Evolutionary conservation across 92 coral and sea anemone species (phyloP).

Genomic region (Ricordea florida): DNA sequence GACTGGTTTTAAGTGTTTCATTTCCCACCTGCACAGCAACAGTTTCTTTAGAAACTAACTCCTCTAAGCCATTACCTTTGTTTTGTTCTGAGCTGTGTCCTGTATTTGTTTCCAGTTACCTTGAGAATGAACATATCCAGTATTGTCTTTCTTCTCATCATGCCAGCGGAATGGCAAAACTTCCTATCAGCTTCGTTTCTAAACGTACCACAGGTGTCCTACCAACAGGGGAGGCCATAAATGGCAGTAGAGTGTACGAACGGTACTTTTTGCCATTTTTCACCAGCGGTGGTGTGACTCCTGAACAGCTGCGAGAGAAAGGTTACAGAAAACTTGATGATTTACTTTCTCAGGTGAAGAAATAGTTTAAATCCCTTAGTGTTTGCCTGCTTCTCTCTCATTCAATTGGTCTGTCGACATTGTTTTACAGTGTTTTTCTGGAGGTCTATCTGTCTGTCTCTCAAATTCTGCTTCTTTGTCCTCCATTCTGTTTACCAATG

Average conservation of each 20-base stretch:
- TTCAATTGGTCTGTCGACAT: too few species aligned
- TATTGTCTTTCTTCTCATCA: constrained; percentile 73
- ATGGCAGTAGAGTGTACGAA: constrained; percentile 43
- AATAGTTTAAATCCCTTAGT: background rate
- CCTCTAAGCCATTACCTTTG: too few species aligned
- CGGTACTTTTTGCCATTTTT: constrained; percentile 52
- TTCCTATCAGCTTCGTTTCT: constrained; percentile 62
- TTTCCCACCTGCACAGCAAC: background rate
- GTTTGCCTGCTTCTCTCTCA: background rate
- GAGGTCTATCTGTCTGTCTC: too few species aligned
- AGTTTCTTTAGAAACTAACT: background rate
- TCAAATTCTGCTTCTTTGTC: too few species aligned
- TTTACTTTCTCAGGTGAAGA: constrained; percentile 23
- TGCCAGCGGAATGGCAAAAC: constrained; percentile 73
- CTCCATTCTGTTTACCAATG: too few species aligned
- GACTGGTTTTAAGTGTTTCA: too few species aligned
- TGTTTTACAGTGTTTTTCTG: too few species aligned
- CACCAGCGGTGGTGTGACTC: constrained; percentile 57
- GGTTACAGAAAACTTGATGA: constrained; percentile 55
- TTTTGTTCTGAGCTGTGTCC: too few species aligned
- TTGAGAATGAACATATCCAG: constrained; percentile 68
- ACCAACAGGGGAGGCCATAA: constrained; percentile 74
- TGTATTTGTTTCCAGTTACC: constrained; percentile 45
- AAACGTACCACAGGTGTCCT: constrained; percentile 54
- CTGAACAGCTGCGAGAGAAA: constrained; percentile 33